Evolutionary conservation across 2,113 vertebrate genomes (phyloP).

Genomic region (Heliornis fulica): DNA sequence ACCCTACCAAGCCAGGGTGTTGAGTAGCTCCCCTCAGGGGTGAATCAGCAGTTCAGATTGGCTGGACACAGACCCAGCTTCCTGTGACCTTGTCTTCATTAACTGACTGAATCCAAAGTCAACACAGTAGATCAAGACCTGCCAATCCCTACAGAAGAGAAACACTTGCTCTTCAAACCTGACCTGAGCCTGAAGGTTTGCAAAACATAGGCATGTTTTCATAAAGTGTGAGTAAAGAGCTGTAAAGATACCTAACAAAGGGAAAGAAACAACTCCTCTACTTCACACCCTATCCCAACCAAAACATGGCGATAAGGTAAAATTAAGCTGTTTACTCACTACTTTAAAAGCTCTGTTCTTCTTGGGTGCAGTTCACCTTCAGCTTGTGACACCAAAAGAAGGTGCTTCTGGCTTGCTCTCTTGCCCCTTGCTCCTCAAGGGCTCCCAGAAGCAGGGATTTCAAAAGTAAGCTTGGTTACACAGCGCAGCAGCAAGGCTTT

Average conservation of each 20-base stretch:
- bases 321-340: slow-evolving; percentile 18
- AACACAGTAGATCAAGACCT: not conserved
- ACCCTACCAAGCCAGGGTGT: not conserved
- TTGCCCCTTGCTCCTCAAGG: not conserved
- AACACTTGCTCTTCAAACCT: not conserved
- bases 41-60: not conserved
- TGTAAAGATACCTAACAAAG: not conserved
- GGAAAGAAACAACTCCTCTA: not conserved
- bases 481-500: not conserved
- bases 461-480: not conserved
- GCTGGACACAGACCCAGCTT: not conserved
- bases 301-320: not conserved
- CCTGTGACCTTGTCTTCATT: not conserved
- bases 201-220: not conserved
- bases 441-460: not conserved
- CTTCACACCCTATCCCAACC: not conserved
- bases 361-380: not conserved
- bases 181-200: not conserved
- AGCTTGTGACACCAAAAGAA: not conserved
- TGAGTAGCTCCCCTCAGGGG: not conserved
- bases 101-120: not conserved
- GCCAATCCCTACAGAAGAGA: not conserved
- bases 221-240: not conserved
- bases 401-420: not conserved
- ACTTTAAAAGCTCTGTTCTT: not conserved